phyloP scores from a whole-genome alignment of 2,113 vertebrate species.

The Hepsetus odoe region DNA sequence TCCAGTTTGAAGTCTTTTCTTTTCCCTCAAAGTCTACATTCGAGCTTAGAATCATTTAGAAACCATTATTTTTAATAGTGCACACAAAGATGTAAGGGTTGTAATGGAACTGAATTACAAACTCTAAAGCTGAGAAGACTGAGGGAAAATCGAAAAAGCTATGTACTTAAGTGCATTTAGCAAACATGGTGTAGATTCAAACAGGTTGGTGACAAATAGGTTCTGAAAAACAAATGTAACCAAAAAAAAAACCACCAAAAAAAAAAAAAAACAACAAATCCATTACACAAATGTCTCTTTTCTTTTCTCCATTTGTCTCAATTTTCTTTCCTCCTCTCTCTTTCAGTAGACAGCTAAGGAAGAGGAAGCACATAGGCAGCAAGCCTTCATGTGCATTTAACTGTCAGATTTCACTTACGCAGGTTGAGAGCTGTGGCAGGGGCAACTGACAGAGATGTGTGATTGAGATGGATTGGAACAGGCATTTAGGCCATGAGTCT shows the following conservation, averaged over 20 bases:
- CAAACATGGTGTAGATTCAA: neutral
- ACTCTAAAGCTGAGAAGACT: neutral
- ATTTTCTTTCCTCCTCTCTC: conserved; percentile 26
- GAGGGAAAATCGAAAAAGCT: conserved; percentile 16
- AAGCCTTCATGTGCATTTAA: conserved; percentile 1
- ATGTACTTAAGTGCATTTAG: conserved; percentile 1
- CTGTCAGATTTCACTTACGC: conserved; percentile 30
- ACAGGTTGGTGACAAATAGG: conserved; percentile 1
- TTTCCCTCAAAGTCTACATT: no score
- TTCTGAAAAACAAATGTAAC: conserved; percentile 6
- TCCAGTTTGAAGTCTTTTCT: no score
- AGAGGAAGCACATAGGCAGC: neutral
- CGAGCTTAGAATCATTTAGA: neutral
- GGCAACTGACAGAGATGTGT: conserved; percentile 17
- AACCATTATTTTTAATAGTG: neutral
- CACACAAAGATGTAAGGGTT: neutral
- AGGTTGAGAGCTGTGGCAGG: neutral
- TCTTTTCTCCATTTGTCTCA: neutral
- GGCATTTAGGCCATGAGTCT: conserved; percentile 36
- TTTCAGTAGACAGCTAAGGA: neutral
- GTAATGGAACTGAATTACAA: neutral
- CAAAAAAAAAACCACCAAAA: no score
- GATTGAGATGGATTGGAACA: conserved; percentile 62
- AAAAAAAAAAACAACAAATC: conserved; percentile 30
- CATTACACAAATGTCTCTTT: conserved; percentile 19